Percentiles rank a stretch among this genome's conserved stretches.
Evolutionary conservation across 2,888 invertebrate genomes (phyloP).

Genomic region (Athalia circularis): DNA sequence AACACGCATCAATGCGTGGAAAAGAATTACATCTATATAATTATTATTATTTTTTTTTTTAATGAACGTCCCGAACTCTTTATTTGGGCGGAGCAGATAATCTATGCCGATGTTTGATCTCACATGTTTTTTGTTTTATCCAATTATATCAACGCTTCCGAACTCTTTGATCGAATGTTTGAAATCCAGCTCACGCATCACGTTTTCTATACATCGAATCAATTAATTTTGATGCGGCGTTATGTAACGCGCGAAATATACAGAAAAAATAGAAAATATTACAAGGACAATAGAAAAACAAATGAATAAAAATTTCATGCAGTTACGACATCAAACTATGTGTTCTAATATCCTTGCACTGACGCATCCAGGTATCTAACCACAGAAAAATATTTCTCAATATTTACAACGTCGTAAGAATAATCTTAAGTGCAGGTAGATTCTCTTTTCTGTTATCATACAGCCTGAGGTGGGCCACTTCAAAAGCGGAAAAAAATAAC

Average conservation of each 20-base stretch:
- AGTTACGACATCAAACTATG: neutral
- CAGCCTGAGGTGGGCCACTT: no score
- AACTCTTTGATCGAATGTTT: constrained; percentile 38
- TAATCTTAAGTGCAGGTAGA: no score
- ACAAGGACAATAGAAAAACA: neutral
- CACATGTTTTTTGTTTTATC: constrained; percentile 7
- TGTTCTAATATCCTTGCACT: neutral
- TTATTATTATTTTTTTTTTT: neutral
- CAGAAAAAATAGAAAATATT: constrained; percentile 4
- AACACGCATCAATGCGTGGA: no score
- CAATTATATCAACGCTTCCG: neutral
- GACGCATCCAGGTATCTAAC: no score
- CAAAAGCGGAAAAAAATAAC: no score
- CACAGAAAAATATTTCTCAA: no score
- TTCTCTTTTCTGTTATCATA: no score
- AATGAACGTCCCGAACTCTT: no score
- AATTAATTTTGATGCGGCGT: constrained; percentile 14
- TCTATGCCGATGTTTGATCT: neutral
- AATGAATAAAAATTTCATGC: neutral
- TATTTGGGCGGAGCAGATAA: constrained; percentile 6
- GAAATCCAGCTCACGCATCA: constrained; percentile 26
- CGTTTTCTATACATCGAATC: constrained; percentile 8
- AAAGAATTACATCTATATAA: neutral
- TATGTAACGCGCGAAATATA: constrained; percentile 1
- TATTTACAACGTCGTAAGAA: no score